Evolutionary conservation across 2,888 invertebrate species (phyloP).

Genomic region (Villa cingulata): DNA sequence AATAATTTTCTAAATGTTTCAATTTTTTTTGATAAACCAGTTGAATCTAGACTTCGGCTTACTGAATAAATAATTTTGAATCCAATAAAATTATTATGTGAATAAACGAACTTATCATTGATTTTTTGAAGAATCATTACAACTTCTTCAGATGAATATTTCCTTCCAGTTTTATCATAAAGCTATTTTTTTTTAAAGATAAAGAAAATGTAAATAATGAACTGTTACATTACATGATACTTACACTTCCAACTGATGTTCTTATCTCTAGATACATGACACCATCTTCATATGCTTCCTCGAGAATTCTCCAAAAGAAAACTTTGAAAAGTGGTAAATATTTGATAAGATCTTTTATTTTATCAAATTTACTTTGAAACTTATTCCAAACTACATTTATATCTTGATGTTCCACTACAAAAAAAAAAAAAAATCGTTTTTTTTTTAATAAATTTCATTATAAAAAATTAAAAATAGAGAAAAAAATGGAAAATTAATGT

Average conservation of each 20-base stretch:
- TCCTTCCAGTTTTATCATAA: conserved; percentile 43
- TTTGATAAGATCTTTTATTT: conserved; percentile 36
- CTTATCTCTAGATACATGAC: conserved; percentile 49
- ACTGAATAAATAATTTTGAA: conserved; percentile 41
- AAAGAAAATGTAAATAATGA: too few species aligned
- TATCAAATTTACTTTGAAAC: conserved; percentile 39
- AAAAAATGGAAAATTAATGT: too few species aligned
- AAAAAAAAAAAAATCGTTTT: too few species aligned
- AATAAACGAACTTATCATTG: conserved; percentile 37
- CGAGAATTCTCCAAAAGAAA: conserved; percentile 41
- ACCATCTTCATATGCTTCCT: conserved; percentile 46
- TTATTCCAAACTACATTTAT: conserved; percentile 37
- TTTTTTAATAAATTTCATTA: neutral
- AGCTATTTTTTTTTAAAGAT: too few species aligned
- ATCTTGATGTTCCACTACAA: conserved; percentile 26
- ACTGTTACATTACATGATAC: too few species aligned
- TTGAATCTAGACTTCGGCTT: conserved; percentile 17
- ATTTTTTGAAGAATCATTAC: conserved; percentile 31
- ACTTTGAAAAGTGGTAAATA: conserved; percentile 43
- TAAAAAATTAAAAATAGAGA: too few species aligned
- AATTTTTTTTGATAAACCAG: conserved; percentile 16
- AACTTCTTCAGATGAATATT: conserved; percentile 36
- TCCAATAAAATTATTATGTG: conserved; percentile 45
- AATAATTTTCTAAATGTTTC: conserved; percentile 21
- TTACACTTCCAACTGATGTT: conserved; percentile 21